Evolutionary conservation across 2,797 vertebrate species (phyloP), one percentile per base, ranked within the genome.

Genomic region (Cuniculus paca): DNA sequence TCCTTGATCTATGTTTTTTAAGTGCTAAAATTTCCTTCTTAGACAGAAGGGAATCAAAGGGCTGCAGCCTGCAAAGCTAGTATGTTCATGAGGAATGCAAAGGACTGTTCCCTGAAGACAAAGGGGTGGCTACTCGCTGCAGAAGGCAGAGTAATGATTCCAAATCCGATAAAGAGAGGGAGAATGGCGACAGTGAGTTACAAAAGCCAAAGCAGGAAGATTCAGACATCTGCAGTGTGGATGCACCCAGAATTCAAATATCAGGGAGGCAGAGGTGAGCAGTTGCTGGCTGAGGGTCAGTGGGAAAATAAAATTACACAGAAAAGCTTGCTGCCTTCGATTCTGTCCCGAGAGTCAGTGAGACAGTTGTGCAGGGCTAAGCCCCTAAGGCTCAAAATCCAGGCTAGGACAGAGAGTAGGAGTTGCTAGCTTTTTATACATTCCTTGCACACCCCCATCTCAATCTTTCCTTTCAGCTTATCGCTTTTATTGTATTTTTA

Each of bases 401-500:
- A 88, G 34, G 2, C 16, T 61, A 26, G 60, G 31, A 61, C 60
- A 54, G 17, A 80, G 12, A 50, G 13, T 11, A 61, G 9, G 34
- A 95, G 13, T 13, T 17, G 14, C 48, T 84, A 58, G 72, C 5
- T 6, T 63, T 92, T 70, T 22, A 17, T 28, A 45, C 2, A 10
- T 77, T 79, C 72, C 48, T 24, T 36, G 52, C 39, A 50, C 80
- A 16, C 8, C 5, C 28, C 19, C 42, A 34, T 70, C 24, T 87
- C 72, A 75, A 13, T 92, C 54, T 26, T 31, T 52, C 48, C n/a
- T 91, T 74, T 3, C 36, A 20, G 36, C 56, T 92, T 77, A 65
- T 75, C n/a, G 72, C 88, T 89, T 89, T 74, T n/a, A 63, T 93
- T 92, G 31, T 79, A 65, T 90, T 95, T 77, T 72, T 19, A 85